A percentile compares a stretch with the other conserved stretches of the same genome.
Evolutionary conservation across 2,888 invertebrate species (phyloP).

Genomic region (Hybos culiciformis): DNA sequence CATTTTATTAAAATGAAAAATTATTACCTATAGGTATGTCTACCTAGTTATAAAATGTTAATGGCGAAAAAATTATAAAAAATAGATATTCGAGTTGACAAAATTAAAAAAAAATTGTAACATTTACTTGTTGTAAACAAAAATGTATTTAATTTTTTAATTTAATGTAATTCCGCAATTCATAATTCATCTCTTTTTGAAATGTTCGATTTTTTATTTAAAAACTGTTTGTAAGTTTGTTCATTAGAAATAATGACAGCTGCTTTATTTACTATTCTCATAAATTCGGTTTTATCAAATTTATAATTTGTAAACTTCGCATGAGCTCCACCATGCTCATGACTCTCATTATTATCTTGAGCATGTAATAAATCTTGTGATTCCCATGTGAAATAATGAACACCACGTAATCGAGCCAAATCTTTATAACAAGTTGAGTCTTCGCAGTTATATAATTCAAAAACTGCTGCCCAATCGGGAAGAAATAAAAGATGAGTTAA

Average conservation of each 20-base stretch:
- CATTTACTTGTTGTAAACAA: too few species aligned
- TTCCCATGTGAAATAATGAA: slow-evolving; percentile 90
- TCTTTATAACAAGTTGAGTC: slow-evolving; percentile 93
- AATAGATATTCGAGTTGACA: too few species aligned
- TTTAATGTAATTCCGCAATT: too few species aligned
- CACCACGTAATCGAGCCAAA: slow-evolving; percentile 73
- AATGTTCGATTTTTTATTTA: too few species aligned
- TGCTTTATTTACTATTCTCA: slow-evolving; percentile 56
- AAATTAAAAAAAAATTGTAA: too few species aligned
- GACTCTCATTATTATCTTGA: slow-evolving; percentile 73
- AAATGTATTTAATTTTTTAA: too few species aligned
- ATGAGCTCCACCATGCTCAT: slow-evolving; percentile 76
- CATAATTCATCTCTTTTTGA: too few species aligned
- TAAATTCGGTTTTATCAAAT: slow-evolving; percentile 78
- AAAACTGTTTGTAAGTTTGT: slow-evolving; percentile 3
- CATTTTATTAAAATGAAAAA: too few species aligned
- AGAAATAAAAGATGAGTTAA: slow-evolving; percentile 88
- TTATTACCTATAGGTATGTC: too few species aligned
- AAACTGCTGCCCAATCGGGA: slow-evolving; percentile 91
- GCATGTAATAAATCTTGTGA: slow-evolving; percentile 56
- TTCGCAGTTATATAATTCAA: slow-evolving; percentile 95
- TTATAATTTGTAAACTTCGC: slow-evolving; percentile 94
- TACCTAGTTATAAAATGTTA: too few species aligned
- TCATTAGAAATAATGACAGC: slow-evolving; percentile 49
- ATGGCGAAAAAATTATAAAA: too few species aligned